Evolutionary conservation across 1,140 invertebrate genomes (phyloP).

Genomic region (Araneus ventricosus): DNA sequence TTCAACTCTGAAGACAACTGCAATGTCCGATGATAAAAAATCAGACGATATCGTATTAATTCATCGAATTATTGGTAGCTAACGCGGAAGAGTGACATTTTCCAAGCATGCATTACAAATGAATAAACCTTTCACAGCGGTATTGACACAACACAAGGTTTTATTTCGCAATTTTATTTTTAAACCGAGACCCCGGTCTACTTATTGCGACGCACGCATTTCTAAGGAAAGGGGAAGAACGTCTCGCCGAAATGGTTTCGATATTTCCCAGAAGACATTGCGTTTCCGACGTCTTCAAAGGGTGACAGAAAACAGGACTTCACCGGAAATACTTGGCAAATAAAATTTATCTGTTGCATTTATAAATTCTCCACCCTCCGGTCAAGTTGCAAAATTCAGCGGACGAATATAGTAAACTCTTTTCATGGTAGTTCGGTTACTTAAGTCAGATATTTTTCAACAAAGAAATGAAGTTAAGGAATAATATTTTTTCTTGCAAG

Average conservation of each 20-base stretch:
- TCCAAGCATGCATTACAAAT: constrained; percentile 8
- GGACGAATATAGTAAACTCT: background rate
- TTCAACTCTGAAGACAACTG: too few species aligned
- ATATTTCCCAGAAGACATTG: constrained; percentile 58
- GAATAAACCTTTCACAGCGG: background rate
- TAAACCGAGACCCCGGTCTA: constrained; percentile 48
- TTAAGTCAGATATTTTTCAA: too few species aligned
- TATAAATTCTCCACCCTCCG: background rate
- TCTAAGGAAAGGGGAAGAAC: background rate
- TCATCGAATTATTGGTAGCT: background rate
- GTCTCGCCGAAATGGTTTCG: constrained; percentile 38
- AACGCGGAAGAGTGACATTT: background rate
- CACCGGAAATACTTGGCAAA: constrained; percentile 14
- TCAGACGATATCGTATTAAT: background rate
- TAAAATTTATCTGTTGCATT: constrained; percentile 36
- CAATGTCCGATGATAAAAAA: background rate
- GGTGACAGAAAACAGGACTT: constrained; percentile 38
- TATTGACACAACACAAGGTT: constrained; percentile 58
- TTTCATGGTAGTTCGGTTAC: background rate
- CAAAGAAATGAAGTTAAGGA: too few species aligned
- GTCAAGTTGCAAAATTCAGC: background rate
- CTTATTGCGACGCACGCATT: constrained; percentile 49
- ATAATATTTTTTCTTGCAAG: background rate
- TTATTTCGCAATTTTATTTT: constrained; percentile 60
- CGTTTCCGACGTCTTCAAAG: constrained; percentile 15